phyloP scores from a whole-genome alignment of 1,140 invertebrate genomes.

The Heliothis virescens region DNA sequence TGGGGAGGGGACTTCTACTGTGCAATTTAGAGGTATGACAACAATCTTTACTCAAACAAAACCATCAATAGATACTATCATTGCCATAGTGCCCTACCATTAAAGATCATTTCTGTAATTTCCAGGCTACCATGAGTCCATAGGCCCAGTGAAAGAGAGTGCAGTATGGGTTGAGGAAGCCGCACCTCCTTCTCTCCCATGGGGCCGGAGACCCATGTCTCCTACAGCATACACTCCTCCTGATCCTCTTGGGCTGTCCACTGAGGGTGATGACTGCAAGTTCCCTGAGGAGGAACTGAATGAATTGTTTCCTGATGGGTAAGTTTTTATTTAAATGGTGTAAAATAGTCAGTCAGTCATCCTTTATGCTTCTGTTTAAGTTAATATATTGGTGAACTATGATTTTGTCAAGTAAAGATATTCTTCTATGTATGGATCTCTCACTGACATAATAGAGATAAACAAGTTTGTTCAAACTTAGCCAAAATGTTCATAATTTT shows the following conservation, averaged over 20 bases:
- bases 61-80: no score
- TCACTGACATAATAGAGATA: no score
- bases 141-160: slow-evolving; percentile 98
- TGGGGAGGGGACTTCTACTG: slow-evolving; percentile 96
- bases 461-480: background rate
- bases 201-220: slow-evolving; percentile 93
- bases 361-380: no score
- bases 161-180: slow-evolving; percentile 99
- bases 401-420: no score
- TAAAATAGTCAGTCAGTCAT: slow-evolving; percentile 32
- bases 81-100: no score
- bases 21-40: slow-evolving; percentile 94
- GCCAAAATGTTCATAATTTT: slow-evolving; percentile 32
- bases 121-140: slow-evolving; percentile 92
- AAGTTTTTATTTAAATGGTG: slow-evolving; percentile 29
- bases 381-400: no score
- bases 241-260: slow-evolving; percentile 97
- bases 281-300: slow-evolving; percentile 96
- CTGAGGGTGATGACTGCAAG: slow-evolving; percentile 97
- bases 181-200: slow-evolving; percentile 90
- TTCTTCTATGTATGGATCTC: no score
- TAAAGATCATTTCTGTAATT: slow-evolving; percentile 3
- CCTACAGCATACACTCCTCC: slow-evolving; percentile 95
- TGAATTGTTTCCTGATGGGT: slow-evolving; percentile 95
- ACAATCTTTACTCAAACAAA: slow-evolving; percentile 45